Base-by-base conservation (phyloP, 2,797 vertebrate genomes). In the Tapirus indicus region DNA sequence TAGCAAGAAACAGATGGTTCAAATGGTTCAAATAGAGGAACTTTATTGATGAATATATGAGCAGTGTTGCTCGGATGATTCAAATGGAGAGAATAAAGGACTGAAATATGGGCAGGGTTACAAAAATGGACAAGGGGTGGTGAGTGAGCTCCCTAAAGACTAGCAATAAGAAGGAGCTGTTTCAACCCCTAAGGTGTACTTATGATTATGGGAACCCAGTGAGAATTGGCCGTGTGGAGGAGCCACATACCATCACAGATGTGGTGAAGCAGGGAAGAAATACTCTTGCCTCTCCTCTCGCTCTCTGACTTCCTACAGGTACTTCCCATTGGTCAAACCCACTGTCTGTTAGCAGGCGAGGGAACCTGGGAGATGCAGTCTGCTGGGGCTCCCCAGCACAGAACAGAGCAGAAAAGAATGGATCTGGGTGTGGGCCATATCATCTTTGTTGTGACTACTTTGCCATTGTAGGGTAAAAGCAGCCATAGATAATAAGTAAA, bases 1-100 rank as follows among this genome's bases (percentile, higher is more conserved):
- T n/a, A 91, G 66, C 49, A 74, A 78, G 87, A 94, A 88, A 78
- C 29, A 85, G 47, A 77, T 78, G 62, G 38, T 68, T 80, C 25
- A 72, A 35, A 56, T 29, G 17, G 38, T 54, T 93, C 62, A 88
- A 66, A 32, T 29, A 58, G 58, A 84, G 56, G 60, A 23, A 49
- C 13, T 58, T 95, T 49, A n/a, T 47, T 92, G 88, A 68, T 12
- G 10, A 6, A 80, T 60, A n/a, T 35, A 32, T 35, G 49, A 69
- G 29, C 32, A 95, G 38, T 47, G 20, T 78, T 86, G 32, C 68
- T 80, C 41, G 75, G 60, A 56, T 78, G 69, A 60, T 58, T 82
- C n/a, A 52, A 68, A 41, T 25, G 41, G 64, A 71, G 16, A 41
- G 38, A 58, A 9, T 27, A 71, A 13, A 84, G 32, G 83, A 79